Evolutionary conservation across 2,888 invertebrate species (phyloP), one percentile per base, ranked within the genome.

Genomic region (Morpho achilles): DNA sequence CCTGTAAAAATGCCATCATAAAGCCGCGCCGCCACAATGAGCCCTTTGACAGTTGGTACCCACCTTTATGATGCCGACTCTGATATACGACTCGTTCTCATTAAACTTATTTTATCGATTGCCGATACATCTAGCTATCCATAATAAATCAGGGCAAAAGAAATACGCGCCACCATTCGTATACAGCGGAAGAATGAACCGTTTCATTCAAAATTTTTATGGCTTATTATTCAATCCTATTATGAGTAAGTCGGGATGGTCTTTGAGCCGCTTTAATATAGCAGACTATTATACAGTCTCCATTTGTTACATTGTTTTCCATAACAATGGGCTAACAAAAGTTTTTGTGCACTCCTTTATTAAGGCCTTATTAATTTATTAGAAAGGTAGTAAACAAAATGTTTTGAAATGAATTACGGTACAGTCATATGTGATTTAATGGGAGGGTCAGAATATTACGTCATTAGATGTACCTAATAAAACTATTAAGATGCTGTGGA

Each of bases 1-100:
- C 80, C 79, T 85, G 86, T 89, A 88, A 89, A 88, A 89, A 88
- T 88, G 80, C 88, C 83, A 87, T 86, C 86, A 85, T 86, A 87
- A 87, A 89, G 84, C 82, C 79, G 72, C 70, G 79, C 83, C 83
- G 82, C 76, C 83, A 87, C 89, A 88, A 87, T 84, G 76, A 86
- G 82, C 85, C 84, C 87, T 88, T 87, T 87, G 89, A 87, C 89
- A 89, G 87, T 85, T 80, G 79, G 81, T 85, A 82, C 80, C 82
- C 76, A 80, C 84, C 85, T 87, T 87, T 85, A 87, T 83, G 84
- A 87, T 86, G 87, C 87, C 88, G 86, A 81, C 87, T 78, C 81
- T 81, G 85, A 85, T 86, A 86, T 80, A 82, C 80, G 82, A 77
- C 71, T 77, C 76, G 73, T 75, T 74, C 84, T 85, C 84, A 86